Conservation (phyloP, 2,888 invertebrate genomes). For the Hypomecis atomaria region DNA sequence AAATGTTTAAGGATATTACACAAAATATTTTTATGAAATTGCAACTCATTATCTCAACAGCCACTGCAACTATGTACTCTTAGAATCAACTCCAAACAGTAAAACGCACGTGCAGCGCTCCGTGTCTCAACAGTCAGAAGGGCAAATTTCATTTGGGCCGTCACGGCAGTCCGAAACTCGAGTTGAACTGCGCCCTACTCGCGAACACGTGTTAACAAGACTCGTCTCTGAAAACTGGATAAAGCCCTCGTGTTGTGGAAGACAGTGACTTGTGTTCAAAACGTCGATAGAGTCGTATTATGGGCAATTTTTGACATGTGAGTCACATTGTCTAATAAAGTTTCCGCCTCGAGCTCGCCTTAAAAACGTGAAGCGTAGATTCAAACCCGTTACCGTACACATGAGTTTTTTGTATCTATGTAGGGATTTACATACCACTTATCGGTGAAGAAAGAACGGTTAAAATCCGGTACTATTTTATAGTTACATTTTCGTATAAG, state of each 20-base stretch:
- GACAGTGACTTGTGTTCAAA: constrained; percentile 13
- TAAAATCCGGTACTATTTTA: too few relatives aligned
- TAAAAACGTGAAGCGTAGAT: too few relatives aligned
- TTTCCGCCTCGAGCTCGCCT: too few relatives aligned
- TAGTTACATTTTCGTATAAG: too few relatives aligned
- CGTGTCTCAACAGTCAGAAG: constrained; percentile 67
- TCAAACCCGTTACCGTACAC: too few relatives aligned
- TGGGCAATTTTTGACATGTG: too few relatives aligned
- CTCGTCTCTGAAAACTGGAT: constrained; percentile 81
- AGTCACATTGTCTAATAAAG: too few relatives aligned
- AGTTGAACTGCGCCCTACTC: constrained; percentile 68
- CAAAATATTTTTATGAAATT: constrained; percentile 2
- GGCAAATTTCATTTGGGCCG: constrained; percentile 79
- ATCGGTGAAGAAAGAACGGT: too few relatives aligned
- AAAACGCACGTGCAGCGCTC: constrained; percentile 44
- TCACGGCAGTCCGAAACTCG: constrained; percentile 58
- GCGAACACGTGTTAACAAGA: constrained; percentile 79
- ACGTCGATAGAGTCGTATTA: neutral
- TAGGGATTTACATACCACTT: too few relatives aligned
- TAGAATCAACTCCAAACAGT: constrained; percentile 50
- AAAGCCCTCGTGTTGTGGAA: constrained; percentile 51
- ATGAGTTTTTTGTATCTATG: too few relatives aligned
- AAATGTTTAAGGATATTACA: too few relatives aligned
- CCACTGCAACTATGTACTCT: neutral
- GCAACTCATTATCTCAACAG: neutral